Evolutionary conservation across 2,113 vertebrate species (phyloP), one percentile per base, ranked within the genome.

Genomic region (Sclerurus mexicanus): DNA sequence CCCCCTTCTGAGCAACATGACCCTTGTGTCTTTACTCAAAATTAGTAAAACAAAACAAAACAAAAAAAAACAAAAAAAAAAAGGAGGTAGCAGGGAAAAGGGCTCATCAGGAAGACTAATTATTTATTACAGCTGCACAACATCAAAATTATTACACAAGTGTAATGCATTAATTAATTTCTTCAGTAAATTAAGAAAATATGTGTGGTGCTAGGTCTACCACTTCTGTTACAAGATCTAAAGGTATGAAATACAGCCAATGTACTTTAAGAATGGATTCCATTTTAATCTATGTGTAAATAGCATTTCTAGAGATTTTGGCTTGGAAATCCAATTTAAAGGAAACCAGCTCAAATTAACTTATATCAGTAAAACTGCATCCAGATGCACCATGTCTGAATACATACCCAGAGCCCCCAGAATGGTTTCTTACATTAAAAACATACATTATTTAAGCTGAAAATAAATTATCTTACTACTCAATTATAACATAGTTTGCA

Each of bases 1-100:
- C 95, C 37, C 19, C 47, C 52, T 95, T 97, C 73, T 90, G 53
- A 93, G 76, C 75, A 88, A 71, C 28, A 53, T 42, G 77, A 93
- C 83, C 52, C 75, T 78, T 6, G 40, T 46, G 7, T 75, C 52
- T 91, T 89, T 85, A 87, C 75, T 77, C 72, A 95, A 74, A 94
- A 96, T 84, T 68, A 92, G 10, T 50, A 44, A 46, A 15, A 62
- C n/a, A n/a, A n/a, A n/a, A n/a, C n/a, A n/a, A n/a, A n/a, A n/a
- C n/a, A n/a, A n/a, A n/a, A n/a, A n/a, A n/a, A n/a, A n/a, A n/a
- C n/a, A 60, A 95, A 77, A 83, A 80, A 59, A 35, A 17, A 27
- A 52, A 75, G 9, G 16, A 64, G 18, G 23, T 50, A 85, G 6
- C 24, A 87, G 33, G 16, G 72, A 49, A 81, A 94, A 92, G 31